Percentiles rank a stretch among this genome's conserved stretches.
Conservation (phyloP, 2,797 vertebrate genomes). For the Enteromius treurensis region DNA sequence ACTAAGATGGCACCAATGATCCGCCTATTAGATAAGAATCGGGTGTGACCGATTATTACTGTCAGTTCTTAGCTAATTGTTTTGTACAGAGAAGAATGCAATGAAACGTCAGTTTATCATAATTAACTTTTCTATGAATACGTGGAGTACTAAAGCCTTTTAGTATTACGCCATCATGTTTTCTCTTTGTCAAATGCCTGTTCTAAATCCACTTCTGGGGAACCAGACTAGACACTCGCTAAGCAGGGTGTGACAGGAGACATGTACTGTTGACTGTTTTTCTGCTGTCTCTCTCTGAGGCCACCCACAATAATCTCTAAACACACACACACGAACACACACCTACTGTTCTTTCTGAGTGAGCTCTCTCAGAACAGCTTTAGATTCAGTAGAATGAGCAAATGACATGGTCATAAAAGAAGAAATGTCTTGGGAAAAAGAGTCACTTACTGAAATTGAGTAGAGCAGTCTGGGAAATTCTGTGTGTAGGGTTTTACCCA, state of each 20-base stretch:
- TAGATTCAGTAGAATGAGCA: constrained; percentile 62
- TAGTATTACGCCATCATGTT: background rate
- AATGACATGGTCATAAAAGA: constrained; percentile 14
- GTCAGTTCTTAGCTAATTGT: constrained; percentile 22
- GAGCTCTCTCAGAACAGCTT: constrained; percentile 57
- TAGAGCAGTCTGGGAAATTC: constrained; percentile 50
- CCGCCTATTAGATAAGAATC: constrained; percentile 45
- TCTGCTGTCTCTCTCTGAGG: constrained; percentile 62
- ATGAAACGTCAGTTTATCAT: background rate
- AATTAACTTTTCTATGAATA: background rate
- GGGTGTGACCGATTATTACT: constrained; percentile 40
- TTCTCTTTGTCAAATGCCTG: constrained; percentile 71
- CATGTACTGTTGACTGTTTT: constrained; percentile 72
- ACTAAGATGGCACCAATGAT: constrained; percentile 16
- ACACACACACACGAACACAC: constrained; percentile 9
- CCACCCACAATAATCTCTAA: constrained; percentile 74
- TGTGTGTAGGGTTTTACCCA: constrained; percentile 55
- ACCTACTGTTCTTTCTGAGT: constrained; percentile 68
- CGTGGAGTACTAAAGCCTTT: background rate
- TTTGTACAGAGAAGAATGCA: constrained; percentile 14
- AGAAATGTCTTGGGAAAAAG: constrained; percentile 19
- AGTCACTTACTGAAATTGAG: constrained; percentile 41
- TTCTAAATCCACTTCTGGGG: constrained; percentile 67
- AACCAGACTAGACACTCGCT: constrained; percentile 72
- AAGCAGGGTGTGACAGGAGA: constrained; percentile 74